Evolutionary conservation across 2,888 invertebrate genomes (phyloP).

Genomic region (Conchocele bisecta): DNA sequence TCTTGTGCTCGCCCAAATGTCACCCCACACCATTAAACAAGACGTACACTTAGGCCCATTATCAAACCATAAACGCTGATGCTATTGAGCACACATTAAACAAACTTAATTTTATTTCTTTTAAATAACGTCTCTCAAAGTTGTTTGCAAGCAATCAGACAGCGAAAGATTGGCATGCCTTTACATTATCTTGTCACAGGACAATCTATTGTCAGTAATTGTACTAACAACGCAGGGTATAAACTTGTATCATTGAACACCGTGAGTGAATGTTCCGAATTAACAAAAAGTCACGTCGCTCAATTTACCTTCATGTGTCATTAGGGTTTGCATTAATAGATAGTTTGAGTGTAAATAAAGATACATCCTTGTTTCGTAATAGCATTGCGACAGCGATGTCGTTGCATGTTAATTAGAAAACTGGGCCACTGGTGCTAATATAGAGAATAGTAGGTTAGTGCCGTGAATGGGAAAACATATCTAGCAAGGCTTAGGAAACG

Average conservation of each 20-base stretch:
- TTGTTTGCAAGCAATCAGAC: slow-evolving; percentile 42
- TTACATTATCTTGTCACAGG: slow-evolving; percentile 53
- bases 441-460: no score
- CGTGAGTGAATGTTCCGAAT: slow-evolving; percentile 11
- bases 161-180: slow-evolving; percentile 32
- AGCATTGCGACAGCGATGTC: slow-evolving; percentile 23
- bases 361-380: slow-evolving; percentile 27
- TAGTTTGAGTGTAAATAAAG: slow-evolving; percentile 12
- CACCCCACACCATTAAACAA: slow-evolving; percentile 5
- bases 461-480: no score
- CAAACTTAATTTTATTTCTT: slow-evolving; percentile 51
- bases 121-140: slow-evolving; percentile 43
- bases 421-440: no score
- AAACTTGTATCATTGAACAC: slow-evolving; percentile 32
- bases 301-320: slow-evolving; percentile 20
- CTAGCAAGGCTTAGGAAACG: no score
- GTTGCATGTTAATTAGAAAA: no score
- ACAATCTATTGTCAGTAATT: slow-evolving; percentile 27
- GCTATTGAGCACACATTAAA: slow-evolving; percentile 21
- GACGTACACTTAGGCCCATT: slow-evolving; percentile 21
- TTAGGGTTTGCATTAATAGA: slow-evolving; percentile 18
- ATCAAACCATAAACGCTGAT: slow-evolving; percentile 15
- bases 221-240: slow-evolving; percentile 12
- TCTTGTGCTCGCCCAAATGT: not conserved
- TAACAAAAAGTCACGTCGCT: slow-evolving; percentile 36